Evolutionary conservation across 2,888 invertebrate species (phyloP), one percentile per base, ranked within the genome.

Genomic region (Lycocerus yunnanus): DNA sequence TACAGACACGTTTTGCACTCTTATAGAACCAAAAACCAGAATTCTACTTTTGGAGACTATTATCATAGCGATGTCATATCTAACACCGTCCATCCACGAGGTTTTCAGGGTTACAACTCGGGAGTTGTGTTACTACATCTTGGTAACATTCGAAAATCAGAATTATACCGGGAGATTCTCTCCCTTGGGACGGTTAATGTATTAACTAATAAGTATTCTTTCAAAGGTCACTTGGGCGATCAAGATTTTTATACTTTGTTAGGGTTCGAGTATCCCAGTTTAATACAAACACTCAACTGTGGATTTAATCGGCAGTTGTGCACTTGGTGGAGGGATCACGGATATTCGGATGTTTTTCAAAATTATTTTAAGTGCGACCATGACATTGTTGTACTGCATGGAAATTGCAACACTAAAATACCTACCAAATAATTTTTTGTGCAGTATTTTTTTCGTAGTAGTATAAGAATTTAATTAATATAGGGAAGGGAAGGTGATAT

Each of bases 301-400:
- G 90, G 90, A 4, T 95, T 95, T 92, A 95, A 95, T 85, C 88
- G 94, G 68, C 95, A 95, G 84, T 86, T 95, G 72, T 95, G 95
- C 84, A 90, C 90, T 0, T 95, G 94, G 94, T 95, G 95, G 95
- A 89, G 90, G 81, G 91, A 92, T 78, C 92, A 93, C 80, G 94
- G 94, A 0, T 94, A 94, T 80, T 88, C 89, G 27, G 91, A 92
- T 80, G 90, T 94, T 58, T 95, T 95, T 84, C 90, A 92, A 78
- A 87, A 90, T 77, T 95, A 94, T 87, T 92, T 91, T 79, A 88
- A 89, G 68, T 95, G 95, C 83, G 87, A 90, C 72, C 90, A 90
- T 61, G 88, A 90, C 74, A 89, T 91, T 15, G 90, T 92, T 83
- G 87, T 94, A 63, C 92, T 93, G 85, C 94, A 95, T 85, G 93